Evolutionary conservation across 2,888 invertebrate species (phyloP).

Genomic region (Brachyptera putata): DNA sequence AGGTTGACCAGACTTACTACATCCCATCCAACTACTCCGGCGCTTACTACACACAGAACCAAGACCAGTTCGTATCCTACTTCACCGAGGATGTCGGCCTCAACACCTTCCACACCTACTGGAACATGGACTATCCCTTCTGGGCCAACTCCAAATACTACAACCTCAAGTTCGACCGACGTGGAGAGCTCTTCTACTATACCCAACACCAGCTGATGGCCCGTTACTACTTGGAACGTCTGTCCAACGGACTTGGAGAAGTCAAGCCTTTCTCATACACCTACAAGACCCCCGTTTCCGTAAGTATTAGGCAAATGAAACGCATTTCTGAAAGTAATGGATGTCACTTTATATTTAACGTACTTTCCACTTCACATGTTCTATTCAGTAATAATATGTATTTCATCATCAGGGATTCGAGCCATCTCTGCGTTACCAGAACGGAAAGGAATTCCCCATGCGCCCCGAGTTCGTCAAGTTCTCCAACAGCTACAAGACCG

Average conservation of each 20-base stretch:
- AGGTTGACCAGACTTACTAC: constrained; percentile 13
- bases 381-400: neutral
- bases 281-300: neutral
- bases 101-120: constrained; percentile 56
- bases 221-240: constrained; percentile 66
- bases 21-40: constrained; percentile 61
- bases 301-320: neutral
- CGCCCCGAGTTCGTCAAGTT: constrained; percentile 43
- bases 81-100: constrained; percentile 68
- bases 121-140: constrained; percentile 58
- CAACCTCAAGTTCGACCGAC: constrained; percentile 52
- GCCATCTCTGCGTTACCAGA: constrained; percentile 56
- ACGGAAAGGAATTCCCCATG: constrained; percentile 55
- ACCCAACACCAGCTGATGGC: constrained; percentile 36
- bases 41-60: constrained; percentile 49
- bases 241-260: constrained; percentile 64
- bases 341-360: too few relatives aligned
- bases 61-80: constrained; percentile 59
- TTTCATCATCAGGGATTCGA: constrained; percentile 38
- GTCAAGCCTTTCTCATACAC: constrained; percentile 54
- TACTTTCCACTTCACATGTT: neutral
- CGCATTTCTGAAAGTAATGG: neutral
- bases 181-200: constrained; percentile 53
- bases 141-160: constrained; percentile 58
- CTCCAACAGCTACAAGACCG: constrained; percentile 40